Conservation (phyloP, 2,888 invertebrate genomes). For the Apodemia mormo region DNA sequence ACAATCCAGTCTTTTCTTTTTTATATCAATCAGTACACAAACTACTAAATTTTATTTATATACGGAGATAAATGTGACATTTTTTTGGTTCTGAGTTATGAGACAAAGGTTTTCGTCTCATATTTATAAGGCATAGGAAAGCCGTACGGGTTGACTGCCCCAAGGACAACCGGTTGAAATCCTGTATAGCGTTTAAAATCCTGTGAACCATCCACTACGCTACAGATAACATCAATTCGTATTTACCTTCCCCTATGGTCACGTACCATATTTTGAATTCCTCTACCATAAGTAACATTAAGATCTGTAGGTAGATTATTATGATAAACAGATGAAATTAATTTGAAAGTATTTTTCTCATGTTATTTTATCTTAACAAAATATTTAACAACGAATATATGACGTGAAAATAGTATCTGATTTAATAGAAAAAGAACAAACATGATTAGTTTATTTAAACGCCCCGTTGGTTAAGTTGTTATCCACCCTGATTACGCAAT, state of each 20-base stretch:
- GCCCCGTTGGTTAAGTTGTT: too few relatives aligned
- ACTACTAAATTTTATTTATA: too few relatives aligned
- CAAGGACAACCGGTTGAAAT: conserved; percentile 61
- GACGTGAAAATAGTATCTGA: neutral
- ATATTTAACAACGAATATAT: neutral
- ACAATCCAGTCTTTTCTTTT: too few relatives aligned
- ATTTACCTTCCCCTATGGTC: conserved; percentile 19
- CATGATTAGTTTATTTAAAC: too few relatives aligned
- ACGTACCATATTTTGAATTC: conserved; percentile 26
- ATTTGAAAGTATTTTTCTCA: conserved; percentile 50
- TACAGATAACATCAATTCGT: conserved; percentile 37
- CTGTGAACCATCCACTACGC: conserved; percentile 25
- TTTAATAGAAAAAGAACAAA: too few relatives aligned
- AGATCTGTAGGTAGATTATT: conserved; percentile 24
- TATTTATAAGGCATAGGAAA: conserved; percentile 30
- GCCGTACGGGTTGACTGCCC: conserved; percentile 46
- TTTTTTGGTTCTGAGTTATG: too few relatives aligned
- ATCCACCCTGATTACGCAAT: too few relatives aligned
- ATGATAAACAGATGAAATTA: conserved; percentile 22
- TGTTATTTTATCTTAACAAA: conserved; percentile 39
- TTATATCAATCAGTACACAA: too few relatives aligned
- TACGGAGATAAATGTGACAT: too few relatives aligned
- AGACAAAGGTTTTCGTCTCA: too few relatives aligned
- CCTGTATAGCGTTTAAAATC: conserved; percentile 9
- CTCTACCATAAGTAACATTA: conserved; percentile 21